Percentiles rank a stretch among this genome's conserved stretches.
Evolutionary conservation across 1,140 invertebrate species (phyloP).

Genomic region (Palaemon carinicauda): DNA sequence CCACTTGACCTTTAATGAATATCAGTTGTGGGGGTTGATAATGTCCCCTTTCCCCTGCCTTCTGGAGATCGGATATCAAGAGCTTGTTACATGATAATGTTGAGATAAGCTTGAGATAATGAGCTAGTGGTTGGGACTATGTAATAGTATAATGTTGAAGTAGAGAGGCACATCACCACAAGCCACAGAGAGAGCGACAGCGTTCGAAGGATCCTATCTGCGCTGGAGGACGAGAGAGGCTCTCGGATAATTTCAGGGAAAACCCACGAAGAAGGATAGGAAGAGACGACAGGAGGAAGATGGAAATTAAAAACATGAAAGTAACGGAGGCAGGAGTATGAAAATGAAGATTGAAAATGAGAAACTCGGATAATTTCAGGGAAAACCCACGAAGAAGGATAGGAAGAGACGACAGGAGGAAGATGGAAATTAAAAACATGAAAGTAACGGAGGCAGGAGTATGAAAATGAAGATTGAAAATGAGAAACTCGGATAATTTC

Average conservation of each 20-base stretch:
- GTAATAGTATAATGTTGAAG: slow-evolving; percentile 50
- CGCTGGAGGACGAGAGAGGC: background rate
- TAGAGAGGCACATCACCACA: background rate
- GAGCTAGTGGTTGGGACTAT: slow-evolving; percentile 1
- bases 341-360: background rate
- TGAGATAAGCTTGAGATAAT: background rate
- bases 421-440: background rate
- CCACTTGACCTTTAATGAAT: slow-evolving; percentile 42
- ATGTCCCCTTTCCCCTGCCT: background rate
- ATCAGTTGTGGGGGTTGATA: slow-evolving; percentile 40
- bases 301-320: background rate
- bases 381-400: background rate
- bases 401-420: too few relatives aligned
- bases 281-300: background rate
- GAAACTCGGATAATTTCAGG: background rate
- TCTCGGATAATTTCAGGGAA: background rate
- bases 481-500: too few relatives aligned
- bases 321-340: background rate
- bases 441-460: background rate
- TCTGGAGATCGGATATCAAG: too few relatives aligned
- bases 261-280: background rate
- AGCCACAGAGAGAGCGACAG: too few relatives aligned
- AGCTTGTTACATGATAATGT: too few relatives aligned
- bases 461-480: too few relatives aligned
- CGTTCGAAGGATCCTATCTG: too few relatives aligned